A percentile compares a stretch with the other conserved stretches of the same genome.
phyloP scores from a whole-genome alignment of 2,797 vertebrate species.

The Acomys russatus region DNA sequence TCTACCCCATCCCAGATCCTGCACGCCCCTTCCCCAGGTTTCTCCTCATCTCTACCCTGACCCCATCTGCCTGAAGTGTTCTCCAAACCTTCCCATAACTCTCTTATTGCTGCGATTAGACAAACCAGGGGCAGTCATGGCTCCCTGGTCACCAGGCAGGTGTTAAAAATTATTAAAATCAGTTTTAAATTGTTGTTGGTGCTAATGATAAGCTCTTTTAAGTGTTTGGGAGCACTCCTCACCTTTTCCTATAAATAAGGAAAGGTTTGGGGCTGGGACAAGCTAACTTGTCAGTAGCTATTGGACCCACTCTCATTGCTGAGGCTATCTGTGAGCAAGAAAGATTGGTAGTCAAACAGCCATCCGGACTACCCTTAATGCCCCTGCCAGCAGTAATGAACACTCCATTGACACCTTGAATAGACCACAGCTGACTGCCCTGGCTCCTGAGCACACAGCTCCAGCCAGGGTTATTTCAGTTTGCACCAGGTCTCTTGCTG shows the following conservation, averaged over 20 bases:
- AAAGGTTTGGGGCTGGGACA: not conserved
- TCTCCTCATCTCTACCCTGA: not conserved
- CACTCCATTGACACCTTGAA: not conserved
- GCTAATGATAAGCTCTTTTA: not conserved
- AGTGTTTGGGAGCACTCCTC: not conserved
- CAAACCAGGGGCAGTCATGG: not conserved
- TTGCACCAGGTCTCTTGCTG: not conserved
- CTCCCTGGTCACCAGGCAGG: not conserved
- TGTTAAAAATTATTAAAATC: not conserved
- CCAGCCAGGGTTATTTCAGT: not conserved
- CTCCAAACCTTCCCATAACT: not conserved
- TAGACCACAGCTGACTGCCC: not conserved
- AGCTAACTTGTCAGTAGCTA: not conserved
- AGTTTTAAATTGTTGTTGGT: not conserved
- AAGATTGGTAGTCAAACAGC: not conserved
- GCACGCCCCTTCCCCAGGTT: fast-evolving
- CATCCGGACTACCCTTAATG: not conserved
- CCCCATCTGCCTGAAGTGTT: not conserved
- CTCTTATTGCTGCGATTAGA: not conserved
- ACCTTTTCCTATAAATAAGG: not conserved
- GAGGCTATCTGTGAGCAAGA: not conserved
- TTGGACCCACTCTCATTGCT: not conserved
- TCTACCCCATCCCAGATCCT: not conserved
- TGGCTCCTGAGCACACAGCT: not conserved
- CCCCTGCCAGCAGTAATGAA: not conserved